These are phyloP conservation scores for Synanthedon andrenaeformis DNA, from an alignment of 2,888 invertebrate species.

Conservation along the genomic window DNA sequence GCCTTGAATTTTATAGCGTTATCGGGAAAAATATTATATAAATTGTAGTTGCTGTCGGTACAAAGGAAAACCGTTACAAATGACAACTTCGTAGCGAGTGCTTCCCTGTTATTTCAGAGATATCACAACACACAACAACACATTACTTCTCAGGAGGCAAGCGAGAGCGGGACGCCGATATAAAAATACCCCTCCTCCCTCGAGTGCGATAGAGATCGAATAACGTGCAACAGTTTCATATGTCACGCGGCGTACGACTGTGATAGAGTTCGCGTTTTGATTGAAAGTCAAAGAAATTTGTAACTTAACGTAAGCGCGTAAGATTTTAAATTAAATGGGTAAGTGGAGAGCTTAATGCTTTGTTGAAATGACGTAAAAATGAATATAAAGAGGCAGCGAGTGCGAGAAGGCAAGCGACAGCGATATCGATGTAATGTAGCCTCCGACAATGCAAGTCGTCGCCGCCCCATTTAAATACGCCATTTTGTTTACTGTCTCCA, in stretches of 20 bases:
- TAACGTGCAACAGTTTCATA: conserved; percentile 56
- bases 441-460: conserved; percentile 49
- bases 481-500: conserved; percentile 68
- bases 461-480: conserved; percentile 71
- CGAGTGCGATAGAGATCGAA: conserved; percentile 38
- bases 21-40: background rate
- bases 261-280: conserved; percentile 17
- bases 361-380: conserved; percentile 25
- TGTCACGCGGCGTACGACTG: conserved; percentile 25
- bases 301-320: conserved; percentile 15
- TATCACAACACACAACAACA: conserved; percentile 72
- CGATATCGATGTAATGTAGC: conserved; percentile 13
- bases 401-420: conserved; percentile 39
- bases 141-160: conserved; percentile 63
- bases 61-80: conserved; percentile 63
- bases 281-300: conserved; percentile 10
- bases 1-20: too few species aligned
- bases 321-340: conserved; percentile 13
- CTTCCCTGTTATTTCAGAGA: conserved; percentile 71
- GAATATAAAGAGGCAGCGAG: conserved; percentile 51
- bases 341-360: conserved; percentile 19
- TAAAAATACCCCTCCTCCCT: conserved; percentile 41
- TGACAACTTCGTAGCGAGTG: conserved; percentile 70
- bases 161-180: conserved; percentile 45
- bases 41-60: conserved; percentile 34